Conservation (phyloP, 2,888 invertebrate species). For the Neocrepidodera transversa region DNA sequence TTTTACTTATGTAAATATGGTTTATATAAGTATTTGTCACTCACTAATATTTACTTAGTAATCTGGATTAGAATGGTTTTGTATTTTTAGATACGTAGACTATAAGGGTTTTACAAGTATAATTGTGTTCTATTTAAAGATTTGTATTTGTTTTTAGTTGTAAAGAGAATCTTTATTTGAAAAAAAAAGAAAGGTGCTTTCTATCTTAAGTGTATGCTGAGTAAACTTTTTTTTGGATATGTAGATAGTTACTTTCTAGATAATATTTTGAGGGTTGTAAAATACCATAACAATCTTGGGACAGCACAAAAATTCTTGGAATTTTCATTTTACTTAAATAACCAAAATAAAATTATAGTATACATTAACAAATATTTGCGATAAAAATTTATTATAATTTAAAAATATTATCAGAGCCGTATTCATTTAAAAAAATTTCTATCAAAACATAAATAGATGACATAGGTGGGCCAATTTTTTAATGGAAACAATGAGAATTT, state of each 20-base stretch:
- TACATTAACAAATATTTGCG: too few relatives aligned
- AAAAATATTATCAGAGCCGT: too few relatives aligned
- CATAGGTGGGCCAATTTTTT: too few relatives aligned
- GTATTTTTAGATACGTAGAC: slow-evolving; percentile 19
- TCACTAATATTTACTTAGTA: slow-evolving; percentile 38
- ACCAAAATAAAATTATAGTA: too few relatives aligned
- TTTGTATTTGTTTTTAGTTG: slow-evolving; percentile 10
- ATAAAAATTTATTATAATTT: too few relatives aligned
- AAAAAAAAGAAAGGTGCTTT: slow-evolving; percentile 9
- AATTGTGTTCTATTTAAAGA: slow-evolving; percentile 8
- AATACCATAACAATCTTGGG: not conserved
- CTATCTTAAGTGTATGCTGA: slow-evolving; percentile 8
- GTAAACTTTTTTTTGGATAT: slow-evolving; percentile 16
- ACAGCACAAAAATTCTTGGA: slow-evolving; percentile 6
- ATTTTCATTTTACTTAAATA: not conserved
- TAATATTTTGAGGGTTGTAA: slow-evolving; percentile 12
- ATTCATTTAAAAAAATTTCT: too few relatives aligned
- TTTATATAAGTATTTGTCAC: slow-evolving; percentile 39
- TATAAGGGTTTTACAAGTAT: slow-evolving; percentile 9
- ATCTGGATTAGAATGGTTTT: slow-evolving; percentile 26
- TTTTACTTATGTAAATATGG: slow-evolving; percentile 40
- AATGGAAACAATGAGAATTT: too few relatives aligned
- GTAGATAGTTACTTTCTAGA: slow-evolving; percentile 11
- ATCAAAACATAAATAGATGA: too few relatives aligned
- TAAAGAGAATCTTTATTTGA: slow-evolving; percentile 9